Conservation (phyloP, 2,113 vertebrate genomes). For the Thamnophis sirtalis region DNA sequence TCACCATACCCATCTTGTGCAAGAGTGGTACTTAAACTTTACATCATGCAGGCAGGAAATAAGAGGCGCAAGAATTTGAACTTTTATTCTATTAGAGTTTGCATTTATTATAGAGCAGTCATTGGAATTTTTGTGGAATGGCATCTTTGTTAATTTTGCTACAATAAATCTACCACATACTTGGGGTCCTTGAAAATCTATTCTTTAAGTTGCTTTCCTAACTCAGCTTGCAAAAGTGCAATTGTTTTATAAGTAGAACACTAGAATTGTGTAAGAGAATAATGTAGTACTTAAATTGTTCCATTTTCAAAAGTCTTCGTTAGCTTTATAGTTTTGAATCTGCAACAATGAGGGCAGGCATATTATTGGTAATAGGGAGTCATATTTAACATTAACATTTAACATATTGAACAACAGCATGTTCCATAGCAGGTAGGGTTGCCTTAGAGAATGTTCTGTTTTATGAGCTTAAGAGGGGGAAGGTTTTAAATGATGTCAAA, state of each 20-base stretch:
- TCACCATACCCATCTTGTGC: background rate
- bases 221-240: background rate
- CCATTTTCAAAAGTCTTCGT: background rate
- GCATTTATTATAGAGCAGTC: background rate
- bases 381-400: background rate
- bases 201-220: background rate
- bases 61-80: background rate
- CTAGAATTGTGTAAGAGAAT: background rate
- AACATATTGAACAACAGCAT: background rate
- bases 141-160: background rate
- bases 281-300: background rate
- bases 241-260: background rate
- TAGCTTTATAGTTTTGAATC: background rate
- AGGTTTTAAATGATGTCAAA: background rate
- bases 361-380: background rate
- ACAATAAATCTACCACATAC: background rate
- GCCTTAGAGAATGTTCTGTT: background rate
- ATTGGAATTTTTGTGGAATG: background rate
- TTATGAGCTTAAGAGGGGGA: background rate
- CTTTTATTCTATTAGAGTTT: background rate
- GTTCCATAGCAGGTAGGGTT: background rate
- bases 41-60: background rate
- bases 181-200: background rate
- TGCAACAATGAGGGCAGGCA: background rate
- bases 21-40: background rate